Evolutionary conservation across 2,113 vertebrate species (phyloP), one percentile per base, ranked within the genome.

Genomic region (Acrocephalus kingi): DNA sequence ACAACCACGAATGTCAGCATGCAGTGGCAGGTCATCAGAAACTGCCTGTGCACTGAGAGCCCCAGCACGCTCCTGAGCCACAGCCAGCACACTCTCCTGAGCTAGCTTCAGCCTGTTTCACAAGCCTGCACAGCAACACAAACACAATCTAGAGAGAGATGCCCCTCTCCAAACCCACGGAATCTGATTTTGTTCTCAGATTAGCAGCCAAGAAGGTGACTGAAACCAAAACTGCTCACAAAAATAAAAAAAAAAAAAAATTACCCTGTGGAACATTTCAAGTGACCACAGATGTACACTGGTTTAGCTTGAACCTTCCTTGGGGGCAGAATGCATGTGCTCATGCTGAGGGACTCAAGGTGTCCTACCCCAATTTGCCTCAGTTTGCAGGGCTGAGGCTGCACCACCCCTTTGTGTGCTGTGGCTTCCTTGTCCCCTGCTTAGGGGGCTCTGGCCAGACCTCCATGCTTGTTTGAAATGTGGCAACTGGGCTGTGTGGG

Each of bases 261-360:
- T 23, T 1, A 5, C 10, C 3, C 30, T 27, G 15, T 23, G 58
- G 48, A 63, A 27, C 19, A 54, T 51, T 87, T 27, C 48, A 35
- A n/a, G 24, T 11, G 86, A 41, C 17, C 37, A 24, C 67, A 77
- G 83, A 20, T 11, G 22, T 17, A 13, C 9, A 19, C 10, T 48
- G 25, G 11, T 43, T 15, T 35, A 72, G 6, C 12, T 17, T 22
- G 35, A 68, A 15, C 28, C 39, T 64, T 61, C 37, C 27, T 5
- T 2, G 2, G 21, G 49, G 15, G 46, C 3, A 2, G 3, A 16
- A 39, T 2, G 16, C 13, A 52, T 6, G 11, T 25, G 51, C n/a
- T 59, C 0, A 2, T 41, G 27, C 45, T 0, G 1, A 71, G 46
- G 23, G 27, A 61, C 51, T 25, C 2, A 0, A 4, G 23, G 35